Evolutionary conservation across 2,113 vertebrate genomes (phyloP), one percentile per base, ranked within the genome.

Genomic region (Bostrychus sinensis): DNA sequence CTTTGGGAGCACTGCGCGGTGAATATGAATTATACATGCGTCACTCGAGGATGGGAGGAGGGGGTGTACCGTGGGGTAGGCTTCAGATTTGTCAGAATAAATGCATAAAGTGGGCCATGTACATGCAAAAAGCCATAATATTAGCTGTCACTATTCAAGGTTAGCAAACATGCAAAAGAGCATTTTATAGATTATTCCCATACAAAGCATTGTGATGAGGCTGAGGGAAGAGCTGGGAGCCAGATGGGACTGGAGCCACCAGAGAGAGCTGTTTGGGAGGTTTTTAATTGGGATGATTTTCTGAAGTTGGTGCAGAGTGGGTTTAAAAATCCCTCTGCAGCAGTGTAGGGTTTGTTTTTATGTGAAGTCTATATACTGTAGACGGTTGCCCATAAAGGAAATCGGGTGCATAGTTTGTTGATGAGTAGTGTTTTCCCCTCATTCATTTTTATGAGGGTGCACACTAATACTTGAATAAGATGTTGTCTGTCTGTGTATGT

Each of bases 111-210:
- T 48, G 20, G 22, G 45, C 45, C 45, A 25, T 9, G 43, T 23
- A 46, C 43, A 13, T 10, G 2, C 58, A 55, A 66, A 77, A 63
- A 56, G 14, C 54, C 70, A 56, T 77, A 77, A 83, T 79, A 72
- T 72, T 65, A 80, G 43, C 65, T 72, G 80, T 81, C 69, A 75
- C 62, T 75, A 81, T 72, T 70, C 79, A 86, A 86, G 85, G 83
- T 83, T 79, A 79, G 43, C 25, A 82, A 89, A 87, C 66, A 69
- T 41, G 66, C 56, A 51, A 72, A 54, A 26, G 51, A 51, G 76
- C 60, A 66, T 62, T 80, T 83, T 72, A 81, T 83, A 67, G 14
- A 48, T 23, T 57, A 57, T 66, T 70, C 45, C 12, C 54, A 66
- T 62, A 57, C 56, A 70, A 73, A 80, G 70, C 62, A 56, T 4